Conservation (phyloP, 2,797 vertebrate genomes). For the Monodelphis domestica region DNA sequence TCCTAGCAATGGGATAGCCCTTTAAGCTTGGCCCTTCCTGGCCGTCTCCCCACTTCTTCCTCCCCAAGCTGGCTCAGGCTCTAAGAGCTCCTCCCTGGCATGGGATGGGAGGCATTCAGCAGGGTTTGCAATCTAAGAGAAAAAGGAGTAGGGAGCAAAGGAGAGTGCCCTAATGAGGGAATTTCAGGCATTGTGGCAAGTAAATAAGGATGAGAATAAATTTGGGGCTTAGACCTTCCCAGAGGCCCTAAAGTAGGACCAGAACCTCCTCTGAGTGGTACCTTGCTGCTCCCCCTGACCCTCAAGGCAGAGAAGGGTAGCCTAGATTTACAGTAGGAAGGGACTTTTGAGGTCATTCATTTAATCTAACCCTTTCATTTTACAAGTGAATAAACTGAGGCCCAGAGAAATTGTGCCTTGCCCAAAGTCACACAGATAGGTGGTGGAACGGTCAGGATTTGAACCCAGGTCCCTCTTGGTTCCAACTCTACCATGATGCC, state of each 20-base stretch:
- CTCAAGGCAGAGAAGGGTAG: not conserved
- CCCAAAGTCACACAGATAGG: too few relatives aligned
- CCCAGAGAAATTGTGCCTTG: not conserved
- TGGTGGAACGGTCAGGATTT: too few relatives aligned
- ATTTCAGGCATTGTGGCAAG: not conserved
- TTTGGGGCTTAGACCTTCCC: not conserved
- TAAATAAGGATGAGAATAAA: not conserved
- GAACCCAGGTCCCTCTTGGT: too few relatives aligned
- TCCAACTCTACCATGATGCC: too few relatives aligned
- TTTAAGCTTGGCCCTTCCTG: too few relatives aligned
- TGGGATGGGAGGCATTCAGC: not conserved
- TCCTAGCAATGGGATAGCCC: not conserved
- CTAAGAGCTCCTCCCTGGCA: not conserved
- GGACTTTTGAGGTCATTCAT: not conserved
- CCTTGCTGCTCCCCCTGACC: not conserved
- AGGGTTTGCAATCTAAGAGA: not conserved
- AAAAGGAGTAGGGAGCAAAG: not conserved
- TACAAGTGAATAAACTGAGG: not conserved
- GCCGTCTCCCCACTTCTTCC: not conserved
- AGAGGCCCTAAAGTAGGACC: not conserved
- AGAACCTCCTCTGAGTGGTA: not conserved
- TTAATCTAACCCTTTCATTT: not conserved
- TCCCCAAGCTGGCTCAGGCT: not conserved
- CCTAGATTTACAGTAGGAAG: too few relatives aligned
- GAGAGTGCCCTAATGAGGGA: not conserved